These are phyloP conservation scores for Seriola quinqueradiata DNA, from an alignment of 2,113 vertebrate species.

Conservation along the genomic window DNA sequence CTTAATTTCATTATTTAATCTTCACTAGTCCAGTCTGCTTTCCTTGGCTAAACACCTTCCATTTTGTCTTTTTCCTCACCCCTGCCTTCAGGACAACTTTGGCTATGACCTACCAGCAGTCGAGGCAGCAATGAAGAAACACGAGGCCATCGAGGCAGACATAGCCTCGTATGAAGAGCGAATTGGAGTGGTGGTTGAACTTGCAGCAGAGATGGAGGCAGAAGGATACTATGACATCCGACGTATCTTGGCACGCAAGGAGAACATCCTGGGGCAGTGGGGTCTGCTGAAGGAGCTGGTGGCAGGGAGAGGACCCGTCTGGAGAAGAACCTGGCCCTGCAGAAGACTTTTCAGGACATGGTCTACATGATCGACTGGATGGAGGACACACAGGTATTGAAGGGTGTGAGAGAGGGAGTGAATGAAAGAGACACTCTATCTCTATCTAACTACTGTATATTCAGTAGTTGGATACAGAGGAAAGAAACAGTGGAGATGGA, in stretches of 20 bases:
- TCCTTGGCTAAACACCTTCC: not conserved
- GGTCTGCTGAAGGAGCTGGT: slow-evolving; percentile 91
- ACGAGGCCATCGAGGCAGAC: slow-evolving; percentile 96
- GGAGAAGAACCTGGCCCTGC: slow-evolving; percentile 93
- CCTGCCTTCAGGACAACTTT: slow-evolving; percentile 90
- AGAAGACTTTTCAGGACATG: slow-evolving; percentile 98
- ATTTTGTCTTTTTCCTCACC: not conserved
- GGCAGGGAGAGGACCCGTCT: slow-evolving; percentile 86
- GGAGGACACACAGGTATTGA: slow-evolving; percentile 94
- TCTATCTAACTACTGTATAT: not conserved
- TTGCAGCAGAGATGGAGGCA: slow-evolving; percentile 89
- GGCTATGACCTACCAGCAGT: slow-evolving; percentile 95
- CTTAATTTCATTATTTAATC: not conserved
- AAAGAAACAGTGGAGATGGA: not conserved
- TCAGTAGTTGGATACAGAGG: not conserved
- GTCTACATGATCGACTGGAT: slow-evolving; percentile 99
- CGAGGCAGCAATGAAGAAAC: slow-evolving; percentile 98
- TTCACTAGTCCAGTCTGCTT: not conserved
- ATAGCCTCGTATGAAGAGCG: slow-evolving; percentile 95
- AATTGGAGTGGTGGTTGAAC: slow-evolving; percentile 91
- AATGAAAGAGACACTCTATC: not conserved
- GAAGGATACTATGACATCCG: slow-evolving; percentile 93
- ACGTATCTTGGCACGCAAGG: slow-evolving; percentile 90
- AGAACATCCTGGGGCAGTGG: slow-evolving; percentile 96
- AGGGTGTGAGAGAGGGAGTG: not conserved